phyloP scores from a whole-genome alignment of 2,113 vertebrate species.

The Daboia siamensis region DNA sequence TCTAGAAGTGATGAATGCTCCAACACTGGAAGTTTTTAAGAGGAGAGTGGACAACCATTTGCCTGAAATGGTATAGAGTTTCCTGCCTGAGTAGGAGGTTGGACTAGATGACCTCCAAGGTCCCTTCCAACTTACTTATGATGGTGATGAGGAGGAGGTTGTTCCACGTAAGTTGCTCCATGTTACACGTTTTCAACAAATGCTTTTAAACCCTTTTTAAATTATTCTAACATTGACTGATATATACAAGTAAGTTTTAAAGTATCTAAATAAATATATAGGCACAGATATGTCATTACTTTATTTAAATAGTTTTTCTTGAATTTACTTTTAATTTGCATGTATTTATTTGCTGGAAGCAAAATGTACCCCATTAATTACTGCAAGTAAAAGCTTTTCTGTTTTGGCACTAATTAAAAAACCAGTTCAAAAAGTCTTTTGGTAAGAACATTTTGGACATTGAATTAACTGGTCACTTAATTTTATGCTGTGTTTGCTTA shows the following conservation, averaged over 20 bases:
- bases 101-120: no score
- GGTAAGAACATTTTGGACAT: conserved; percentile 65
- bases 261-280: not conserved
- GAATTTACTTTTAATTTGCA: conserved; percentile 58
- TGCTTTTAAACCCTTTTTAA: not conserved
- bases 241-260: not conserved
- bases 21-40: no score
- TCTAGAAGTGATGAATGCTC: no score
- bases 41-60: no score
- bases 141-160: no score
- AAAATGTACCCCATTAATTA: conserved; percentile 69
- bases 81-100: no score
- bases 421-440: conserved; percentile 70
- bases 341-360: conserved; percentile 61
- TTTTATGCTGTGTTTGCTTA: conserved; percentile 78
- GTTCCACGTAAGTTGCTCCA: not conserved
- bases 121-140: no score
- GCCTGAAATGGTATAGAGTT: no score
- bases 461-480: conserved; percentile 71
- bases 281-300: not conserved
- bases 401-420: conserved; percentile 72
- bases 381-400: conserved; percentile 66
- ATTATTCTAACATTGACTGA: not conserved
- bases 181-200: not conserved
- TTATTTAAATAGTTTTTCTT: conserved; percentile 61